Evolutionary conservation across 2,888 invertebrate genomes (phyloP), one percentile per base, ranked within the genome.

Genomic region (Leptopilina syphax): DNA sequence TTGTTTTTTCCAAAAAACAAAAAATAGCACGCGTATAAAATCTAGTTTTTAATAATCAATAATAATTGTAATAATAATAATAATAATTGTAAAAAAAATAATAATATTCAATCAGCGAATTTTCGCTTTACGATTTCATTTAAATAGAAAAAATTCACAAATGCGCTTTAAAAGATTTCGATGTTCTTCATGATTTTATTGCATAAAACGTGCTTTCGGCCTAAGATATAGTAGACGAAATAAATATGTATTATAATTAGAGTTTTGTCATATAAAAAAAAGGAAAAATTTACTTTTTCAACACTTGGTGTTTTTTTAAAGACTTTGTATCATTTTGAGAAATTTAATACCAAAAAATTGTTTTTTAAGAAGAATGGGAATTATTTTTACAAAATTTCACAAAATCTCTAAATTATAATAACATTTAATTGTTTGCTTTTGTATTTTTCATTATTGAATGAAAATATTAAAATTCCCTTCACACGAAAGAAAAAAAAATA

Each of bases 1-100:
- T 57, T 54, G 70, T 44, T 44, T 44, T 50, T 50, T 50, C 4
- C 34, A 10, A 50, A 63, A 87, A 88, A 87, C 89, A 89, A 88
- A 80, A 77, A 86, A 44, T 5, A 87, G 87, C 85, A 80, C 83
- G 79, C 79, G 88, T 90, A 90, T 89, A 90, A 90, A 90, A 90
- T 87, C 88, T 89, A 88, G 83, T 65, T 78, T 79, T 78, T 80
- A 76, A 85, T 84, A 24, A n/a, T 18, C 63, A 63, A 63, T 24
- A 63, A 24, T 63, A 63, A 60, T 50, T 10, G 10, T 50, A 50
- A 10, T 50, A 50, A 50, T 50, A 50, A 44, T 44, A 63, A 63
- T 63, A 24, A 63, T 63, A 63, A 60, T 50, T 10, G 10, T 50
- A 50, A 10, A 1, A 10, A 1, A 44, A 44, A 44, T 50, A 50